Conservation (phyloP, 2,797 vertebrate genomes). For the Bovichtus diacanthus region DNA sequence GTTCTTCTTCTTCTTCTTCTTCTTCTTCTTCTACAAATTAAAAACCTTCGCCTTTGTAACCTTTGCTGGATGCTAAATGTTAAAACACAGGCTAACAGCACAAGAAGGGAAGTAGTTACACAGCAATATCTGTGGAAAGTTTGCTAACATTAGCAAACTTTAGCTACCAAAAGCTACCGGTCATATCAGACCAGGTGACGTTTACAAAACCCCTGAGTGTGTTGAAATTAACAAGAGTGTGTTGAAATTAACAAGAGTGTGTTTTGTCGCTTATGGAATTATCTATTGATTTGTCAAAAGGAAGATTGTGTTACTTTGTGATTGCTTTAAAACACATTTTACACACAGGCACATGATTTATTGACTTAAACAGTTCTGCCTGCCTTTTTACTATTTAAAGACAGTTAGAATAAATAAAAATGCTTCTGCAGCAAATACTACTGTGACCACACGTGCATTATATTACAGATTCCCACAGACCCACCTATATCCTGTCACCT, state of each 20-base stretch:
- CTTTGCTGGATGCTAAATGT: not conserved
- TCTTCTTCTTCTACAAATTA: too few relatives aligned
- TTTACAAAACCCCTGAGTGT: not conserved
- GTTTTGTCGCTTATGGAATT: not conserved
- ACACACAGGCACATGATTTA: constrained; percentile 25
- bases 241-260: not conserved
- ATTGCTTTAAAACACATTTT: constrained; percentile 8
- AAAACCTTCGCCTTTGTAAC: too few relatives aligned
- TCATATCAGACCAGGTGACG: not conserved
- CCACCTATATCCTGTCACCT: not conserved
- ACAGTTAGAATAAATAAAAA: constrained; percentile 25
- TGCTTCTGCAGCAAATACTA: not conserved
- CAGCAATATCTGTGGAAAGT: not conserved
- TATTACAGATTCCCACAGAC: not conserved
- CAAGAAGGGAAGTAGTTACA: too few relatives aligned
- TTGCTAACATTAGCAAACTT: too few relatives aligned
- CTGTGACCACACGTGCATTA: not conserved
- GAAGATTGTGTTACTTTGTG: not conserved
- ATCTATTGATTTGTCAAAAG: not conserved
- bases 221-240: not conserved
- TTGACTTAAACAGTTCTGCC: too few relatives aligned
- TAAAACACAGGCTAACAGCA: too few relatives aligned
- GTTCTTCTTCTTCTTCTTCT: too few relatives aligned
- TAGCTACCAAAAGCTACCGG: too few relatives aligned
- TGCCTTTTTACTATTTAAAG: constrained; percentile 27